These are phyloP conservation scores for Pelodytes ibericus DNA, from an alignment of 2,797 vertebrate species.

Conservation along the genomic window DNA sequence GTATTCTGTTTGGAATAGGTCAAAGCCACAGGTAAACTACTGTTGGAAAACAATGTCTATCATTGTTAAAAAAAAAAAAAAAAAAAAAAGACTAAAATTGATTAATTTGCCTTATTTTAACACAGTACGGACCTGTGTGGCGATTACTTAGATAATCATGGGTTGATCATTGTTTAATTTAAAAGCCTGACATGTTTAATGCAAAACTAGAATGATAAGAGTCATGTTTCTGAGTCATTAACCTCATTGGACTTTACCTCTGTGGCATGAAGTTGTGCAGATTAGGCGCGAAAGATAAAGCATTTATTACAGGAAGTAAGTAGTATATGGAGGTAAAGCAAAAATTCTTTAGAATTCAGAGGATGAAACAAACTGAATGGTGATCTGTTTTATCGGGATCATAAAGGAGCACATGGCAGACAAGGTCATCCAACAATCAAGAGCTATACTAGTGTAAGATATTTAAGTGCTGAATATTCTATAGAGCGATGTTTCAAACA, in stretches of 20 bases:
- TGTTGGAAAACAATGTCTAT: background rate
- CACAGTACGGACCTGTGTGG: background rate
- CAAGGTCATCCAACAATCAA: too few species aligned
- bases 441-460: too few species aligned
- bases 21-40: background rate
- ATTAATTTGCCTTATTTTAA: background rate
- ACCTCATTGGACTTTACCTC: conserved; percentile 17
- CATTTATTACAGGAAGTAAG: conserved; percentile 3
- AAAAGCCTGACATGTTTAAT: conserved; percentile 6
- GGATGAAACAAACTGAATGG: too few species aligned
- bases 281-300: conserved; percentile 32
- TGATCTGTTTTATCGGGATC: too few species aligned
- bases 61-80: background rate
- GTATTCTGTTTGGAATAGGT: background rate
- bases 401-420: too few species aligned
- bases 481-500: too few species aligned
- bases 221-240: conserved; percentile 5
- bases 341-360: background rate
- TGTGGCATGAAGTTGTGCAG: conserved; percentile 16
- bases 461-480: too few species aligned
- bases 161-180: conserved; percentile 3
- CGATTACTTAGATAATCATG: background rate
- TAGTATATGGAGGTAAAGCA: background rate
- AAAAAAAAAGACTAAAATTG: background rate
- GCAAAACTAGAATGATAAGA: background rate